Evolutionary conservation across 1,140 invertebrate species (phyloP), one percentile per base, ranked within the genome.

Genomic region (Habropoda laboriosa): DNA sequence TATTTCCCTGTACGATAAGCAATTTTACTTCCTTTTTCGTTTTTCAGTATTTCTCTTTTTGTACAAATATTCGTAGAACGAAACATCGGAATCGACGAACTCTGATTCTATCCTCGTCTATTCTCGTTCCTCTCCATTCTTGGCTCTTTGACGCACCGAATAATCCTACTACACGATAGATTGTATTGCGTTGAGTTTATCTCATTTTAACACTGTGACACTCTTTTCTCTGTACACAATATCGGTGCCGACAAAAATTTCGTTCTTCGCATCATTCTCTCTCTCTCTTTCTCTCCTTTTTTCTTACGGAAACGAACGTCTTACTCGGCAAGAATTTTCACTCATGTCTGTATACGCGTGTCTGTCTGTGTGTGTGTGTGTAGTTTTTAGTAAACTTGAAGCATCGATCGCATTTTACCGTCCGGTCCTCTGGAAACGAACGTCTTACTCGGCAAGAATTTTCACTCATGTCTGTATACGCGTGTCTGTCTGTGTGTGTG

Each of bases 101-200:
- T 27, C 42, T 57, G 60, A 76, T 60, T 49, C 51, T 47, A 55
- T 66, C 71, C 32, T 45, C 47, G 58, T n/a, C 13, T 30, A n/a
- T 32, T 60, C 35, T 83, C 78, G 74, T 68, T 71, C 57, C 73
- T 72, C 81, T 79, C 71, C 73, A 55, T 72, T 67, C 67, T 80
- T 73, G 71, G 47, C 66, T 73, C 66, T 77, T 70, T 47, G 76
- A 64, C 85, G 58, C 71, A 64, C 42, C 75, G 80, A 82, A 79
- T 80, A 80, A 82, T 79, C 78, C 49, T 72, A 81, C 70, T 79
- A 83, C 83, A 75, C 51, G 45, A 42, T 85, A 80, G 77, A 74
- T 85, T 81, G 85, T 87, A 88, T 89, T 86, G 86, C 87, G 73
- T 88, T 82, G 61, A 87, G 85, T 88, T n/a, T 75, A 91, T 80